These are phyloP conservation scores for Leptodactylus fuscus DNA, from an alignment of 2,113 vertebrate genomes.

Conservation along the genomic window DNA sequence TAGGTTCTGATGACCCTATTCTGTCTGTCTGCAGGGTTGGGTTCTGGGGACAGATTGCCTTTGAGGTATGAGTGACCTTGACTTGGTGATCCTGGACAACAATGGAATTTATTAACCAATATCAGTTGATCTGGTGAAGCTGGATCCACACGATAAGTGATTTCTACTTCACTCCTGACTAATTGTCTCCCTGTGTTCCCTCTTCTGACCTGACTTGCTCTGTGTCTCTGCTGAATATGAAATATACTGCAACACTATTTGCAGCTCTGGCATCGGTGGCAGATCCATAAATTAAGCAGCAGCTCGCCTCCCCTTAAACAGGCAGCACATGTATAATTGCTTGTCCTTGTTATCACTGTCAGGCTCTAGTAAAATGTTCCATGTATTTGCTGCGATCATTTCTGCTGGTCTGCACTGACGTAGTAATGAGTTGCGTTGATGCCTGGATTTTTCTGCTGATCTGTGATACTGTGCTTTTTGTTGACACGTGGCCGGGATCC, in stretches of 20 bases:
- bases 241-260: slow-evolving; percentile 11
- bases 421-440: slow-evolving; percentile 10
- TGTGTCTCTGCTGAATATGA: background rate
- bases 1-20: too few relatives aligned
- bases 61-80: too few relatives aligned
- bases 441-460: slow-evolving; percentile 31
- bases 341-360: slow-evolving; percentile 20
- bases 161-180: background rate
- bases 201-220: background rate
- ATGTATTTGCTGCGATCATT: slow-evolving; percentile 5
- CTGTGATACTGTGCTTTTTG: slow-evolving; percentile 34
- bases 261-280: background rate
- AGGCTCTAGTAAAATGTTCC: background rate
- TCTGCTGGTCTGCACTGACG: slow-evolving; percentile 8
- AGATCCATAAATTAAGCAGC: slow-evolving; percentile 18
- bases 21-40: too few relatives aligned
- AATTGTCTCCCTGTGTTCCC: background rate
- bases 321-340: background rate
- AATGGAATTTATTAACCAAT: background rate
- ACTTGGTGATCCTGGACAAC: background rate
- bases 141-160: background rate
- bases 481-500: slow-evolving; percentile 19
- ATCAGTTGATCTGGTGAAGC: background rate
- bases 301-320: background rate
- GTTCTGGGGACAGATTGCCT: too few relatives aligned